Evolutionary conservation across 2,113 vertebrate species (phyloP), one percentile per base, ranked within the genome.

Genomic region (Polyodon spathula): DNA sequence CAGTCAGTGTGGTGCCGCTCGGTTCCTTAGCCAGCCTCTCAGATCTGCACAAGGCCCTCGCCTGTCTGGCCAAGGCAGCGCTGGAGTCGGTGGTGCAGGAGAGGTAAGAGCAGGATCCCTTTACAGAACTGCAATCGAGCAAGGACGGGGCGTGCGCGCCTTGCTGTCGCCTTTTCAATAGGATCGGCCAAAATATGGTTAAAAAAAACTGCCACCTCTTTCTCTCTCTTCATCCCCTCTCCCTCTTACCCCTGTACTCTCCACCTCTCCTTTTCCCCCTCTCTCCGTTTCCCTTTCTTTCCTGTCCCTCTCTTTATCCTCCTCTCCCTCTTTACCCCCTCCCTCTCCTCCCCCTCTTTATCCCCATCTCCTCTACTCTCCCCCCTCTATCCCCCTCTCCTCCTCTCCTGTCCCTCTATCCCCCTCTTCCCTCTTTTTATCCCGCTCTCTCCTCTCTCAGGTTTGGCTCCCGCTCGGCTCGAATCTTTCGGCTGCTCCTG

Each of bases 61-160:
- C 86, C 0, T 90, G 89, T 7, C 76, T 98, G 66, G 93, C 95
- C 1, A 90, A 87, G 0, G 90, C 92, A 0, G 93, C 93, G 0
- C 75, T 98, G 58, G 95, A 97, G 62, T 98, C 95, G 14, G 82
- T 93, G 0, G 89, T 98, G 4, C 95, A 98, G 73, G 96, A 98
- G 78, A 88, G 94, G 96, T 97, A 59, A 78, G 63, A 38, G 37
- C n/a, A n/a, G n/a, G n/a, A n/a, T n/a, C n/a, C n/a, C n/a, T n/a
- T n/a, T n/a, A n/a, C n/a, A n/a, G n/a, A n/a, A n/a, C n/a, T n/a
- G n/a, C n/a, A n/a, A n/a, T n/a, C n/a, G n/a, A 9, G 48, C 48
- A n/a, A 8, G 4, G 9, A 8, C 50, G 15, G 3, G 15, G 8
- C n/a, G 15, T 6, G 1, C 10, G 7, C 37, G 10, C 12, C 51